Evolutionary conservation across 2,113 vertebrate genomes (phyloP).

Genomic region (Orthonyx spaldingii): DNA sequence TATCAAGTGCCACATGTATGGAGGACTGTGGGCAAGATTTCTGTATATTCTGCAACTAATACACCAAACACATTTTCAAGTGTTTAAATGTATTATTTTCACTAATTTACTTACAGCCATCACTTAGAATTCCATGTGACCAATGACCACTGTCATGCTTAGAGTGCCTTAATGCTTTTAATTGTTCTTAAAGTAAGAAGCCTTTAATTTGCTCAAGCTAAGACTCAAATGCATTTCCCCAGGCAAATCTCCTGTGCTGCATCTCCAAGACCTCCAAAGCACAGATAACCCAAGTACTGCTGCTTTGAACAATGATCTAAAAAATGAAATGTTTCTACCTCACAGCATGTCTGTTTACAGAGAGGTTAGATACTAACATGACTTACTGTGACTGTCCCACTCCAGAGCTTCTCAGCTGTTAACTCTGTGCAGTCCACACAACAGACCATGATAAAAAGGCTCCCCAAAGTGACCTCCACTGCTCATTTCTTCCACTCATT

Average conservation of each 20-base stretch:
- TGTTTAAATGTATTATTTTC: not conserved
- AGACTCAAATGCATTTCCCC: not conserved
- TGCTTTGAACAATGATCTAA: not conserved
- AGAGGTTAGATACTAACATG: not conserved
- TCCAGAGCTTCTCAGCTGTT: not conserved
- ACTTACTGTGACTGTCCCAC: not conserved
- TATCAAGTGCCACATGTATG: accelerated
- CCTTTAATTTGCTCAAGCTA: not conserved
- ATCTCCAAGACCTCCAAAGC: not conserved
- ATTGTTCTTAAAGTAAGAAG: not conserved
- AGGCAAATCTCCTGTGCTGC: not conserved
- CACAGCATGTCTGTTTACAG: not conserved
- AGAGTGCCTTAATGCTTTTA: not conserved
- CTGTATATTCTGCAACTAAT: not conserved
- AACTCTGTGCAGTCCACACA: not conserved
- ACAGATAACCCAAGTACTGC: not conserved
- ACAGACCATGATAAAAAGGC: not conserved
- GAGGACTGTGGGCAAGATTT: not conserved
- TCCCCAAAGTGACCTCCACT: not conserved
- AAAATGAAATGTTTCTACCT: not conserved
- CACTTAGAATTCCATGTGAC: not conserved
- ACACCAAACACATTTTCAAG: not conserved
- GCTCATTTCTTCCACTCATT: not conserved
- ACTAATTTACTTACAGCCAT: not conserved
- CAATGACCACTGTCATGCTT: not conserved